Base-by-base conservation (phyloP, 2,888 invertebrate genomes). In the Stenodera caucasica region DNA sequence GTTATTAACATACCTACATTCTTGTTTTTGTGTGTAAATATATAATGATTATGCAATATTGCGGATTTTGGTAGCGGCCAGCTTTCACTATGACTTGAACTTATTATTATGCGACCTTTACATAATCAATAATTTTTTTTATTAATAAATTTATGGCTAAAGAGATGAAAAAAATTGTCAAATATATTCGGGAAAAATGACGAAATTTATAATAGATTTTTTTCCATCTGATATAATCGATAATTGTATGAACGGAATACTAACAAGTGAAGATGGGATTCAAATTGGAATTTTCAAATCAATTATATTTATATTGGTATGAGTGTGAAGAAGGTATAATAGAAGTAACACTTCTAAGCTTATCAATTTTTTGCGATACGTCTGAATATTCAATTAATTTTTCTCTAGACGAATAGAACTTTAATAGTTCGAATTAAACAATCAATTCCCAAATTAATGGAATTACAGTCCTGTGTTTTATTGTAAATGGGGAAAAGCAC, bases 21-120 rank as follows among this genome's bases (percentile, higher is more conserved):
- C 21, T 45, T 45, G 14, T 12, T 45, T 5, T 45, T 9, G 18
- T 26, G 26, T 52, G 33, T 54, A 51, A 51, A 57, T 55, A 58
- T 49, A 53, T 50, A 49, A 32, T 53, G 23, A 35, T 69, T 69
- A 64, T 65, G 57, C 67, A 69, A 69, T 52, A 53, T 61, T 64
- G 65, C 68, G 66, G 67, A 69, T 64, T 68, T 67, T 66, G 67
- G 64, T 65, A 63, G 60, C 64, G 66, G 64, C 67, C 65, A 66
- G 67, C 70, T 70, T 70, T 70, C 70, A 70, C 70, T 70, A 63
- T 67, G 66, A 70, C 70, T 66, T 63, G 67, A 60, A 9, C 21
- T n/a, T n/a, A n/a, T 45, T 40, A 40, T 18, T 40, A 9, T 18
- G 9, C 9, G 45, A 45, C 45, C 45, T 45, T 45, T 14, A n/a